Conservation (phyloP, 2,113 vertebrate species). For the Sinocyclocheilus maitianheensis region DNA sequence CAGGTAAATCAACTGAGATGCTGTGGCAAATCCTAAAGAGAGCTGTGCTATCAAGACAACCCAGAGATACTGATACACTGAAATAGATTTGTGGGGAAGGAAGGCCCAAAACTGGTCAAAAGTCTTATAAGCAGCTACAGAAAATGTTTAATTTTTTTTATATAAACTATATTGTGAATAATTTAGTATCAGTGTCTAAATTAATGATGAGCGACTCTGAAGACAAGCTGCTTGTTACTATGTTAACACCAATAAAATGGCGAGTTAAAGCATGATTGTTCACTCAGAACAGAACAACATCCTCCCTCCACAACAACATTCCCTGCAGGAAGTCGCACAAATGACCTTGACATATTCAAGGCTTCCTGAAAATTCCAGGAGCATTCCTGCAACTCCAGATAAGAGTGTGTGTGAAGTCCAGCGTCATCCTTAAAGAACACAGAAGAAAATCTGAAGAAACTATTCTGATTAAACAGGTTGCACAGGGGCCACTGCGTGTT, state of each 20-base stretch:
- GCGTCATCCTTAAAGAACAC: neutral
- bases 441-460: neutral
- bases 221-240: neutral
- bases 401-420: constrained; percentile 13
- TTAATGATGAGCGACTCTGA: no score
- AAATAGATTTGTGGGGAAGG: no score
- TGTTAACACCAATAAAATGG: neutral
- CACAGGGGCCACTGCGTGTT: neutral
- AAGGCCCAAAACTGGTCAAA: no score
- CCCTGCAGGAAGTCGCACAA: constrained; percentile 60
- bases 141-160: no score
- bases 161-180: no score
- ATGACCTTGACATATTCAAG: constrained; percentile 46
- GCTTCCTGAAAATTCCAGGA: constrained; percentile 71
- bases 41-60: no score
- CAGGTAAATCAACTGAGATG: no score
- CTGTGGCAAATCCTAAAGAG: no score
- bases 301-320: constrained; percentile 50
- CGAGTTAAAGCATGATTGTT: constrained; percentile 4
- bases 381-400: constrained; percentile 61
- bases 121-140: no score
- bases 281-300: constrained; percentile 28
- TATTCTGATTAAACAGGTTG: neutral
- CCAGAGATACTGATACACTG: no score
- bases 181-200: no score